phyloP scores from a whole-genome alignment of 2,797 vertebrate genomes.

The Malacoraja senta region DNA sequence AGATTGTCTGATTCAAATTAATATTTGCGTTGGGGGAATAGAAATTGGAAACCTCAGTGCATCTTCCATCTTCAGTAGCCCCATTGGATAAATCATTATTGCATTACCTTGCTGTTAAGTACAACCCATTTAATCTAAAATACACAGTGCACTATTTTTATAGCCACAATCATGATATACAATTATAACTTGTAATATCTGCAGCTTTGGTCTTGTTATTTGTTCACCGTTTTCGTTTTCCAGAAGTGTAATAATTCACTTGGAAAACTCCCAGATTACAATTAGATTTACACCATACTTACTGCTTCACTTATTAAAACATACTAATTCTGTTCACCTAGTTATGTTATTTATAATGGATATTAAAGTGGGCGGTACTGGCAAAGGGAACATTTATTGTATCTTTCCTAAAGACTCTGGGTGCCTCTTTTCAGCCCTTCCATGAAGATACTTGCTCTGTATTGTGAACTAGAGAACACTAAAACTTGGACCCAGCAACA shows the following conservation, averaged over 20 bases:
- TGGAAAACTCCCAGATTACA: not conserved
- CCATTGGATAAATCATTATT: not conserved
- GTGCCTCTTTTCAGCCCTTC: no score
- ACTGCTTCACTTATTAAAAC: not conserved
- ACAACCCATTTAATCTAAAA: not conserved
- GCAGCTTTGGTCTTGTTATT: not conserved
- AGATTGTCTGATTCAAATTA: slow-evolving; percentile 10
- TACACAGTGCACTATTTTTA: not conserved
- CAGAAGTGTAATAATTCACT: not conserved
- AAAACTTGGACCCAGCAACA: no score
- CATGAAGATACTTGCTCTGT: no score
- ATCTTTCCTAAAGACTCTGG: no score
- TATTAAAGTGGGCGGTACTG: no score
- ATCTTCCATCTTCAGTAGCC: slow-evolving; percentile 17
- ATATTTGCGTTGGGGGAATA: not conserved
- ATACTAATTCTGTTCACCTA: not conserved
- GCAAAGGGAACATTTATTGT: no score
- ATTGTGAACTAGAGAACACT: no score
- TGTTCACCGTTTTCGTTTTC: not conserved
- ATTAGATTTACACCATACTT: not conserved
- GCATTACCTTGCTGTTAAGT: not conserved
- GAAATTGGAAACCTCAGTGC: not conserved
- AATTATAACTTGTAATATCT: not conserved
- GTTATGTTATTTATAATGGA: no score
- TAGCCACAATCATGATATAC: not conserved